Evolutionary conservation across 2,888 invertebrate species (phyloP), one percentile per base, ranked within the genome.

Genomic region (Brachylomia viminalis): DNA sequence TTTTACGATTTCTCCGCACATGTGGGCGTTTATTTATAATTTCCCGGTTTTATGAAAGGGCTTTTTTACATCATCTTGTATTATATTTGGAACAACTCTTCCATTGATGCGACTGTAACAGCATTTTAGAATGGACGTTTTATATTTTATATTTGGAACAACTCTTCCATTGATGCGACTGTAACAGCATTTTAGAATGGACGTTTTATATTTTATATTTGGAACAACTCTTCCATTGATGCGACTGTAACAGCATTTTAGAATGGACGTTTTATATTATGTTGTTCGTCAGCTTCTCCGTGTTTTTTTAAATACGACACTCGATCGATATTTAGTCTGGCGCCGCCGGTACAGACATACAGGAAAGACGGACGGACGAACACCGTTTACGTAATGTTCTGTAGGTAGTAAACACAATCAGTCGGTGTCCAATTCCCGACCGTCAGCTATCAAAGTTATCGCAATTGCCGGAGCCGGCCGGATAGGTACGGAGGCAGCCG

Each of bases 361-460:
- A 72, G 49, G 65, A 79, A 84, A 72, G 72, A 71, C 67, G 67
- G 61, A 71, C 52, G 71, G 64, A 73, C 70, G 79, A 84, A 76
- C 75, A 77, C 61, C 76, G 79, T 77, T 86, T 85, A 83, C 66
- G 72, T 82, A 81, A 87, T 82, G 74, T 85, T 75, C 69, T 76
- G 75, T 78, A 76, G 80, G 80, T 77, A 86, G 80, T 83, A 85
- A 86, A 87, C 79, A 87, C 83, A 85, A 87, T 87, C 78, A 87
- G 86, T 77, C 78, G 77, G 81, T 82, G 85, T 83, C 79, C 85
- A 87, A 87, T 87, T 87, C 86, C 69, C 83, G 73, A 71, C 77
- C 86, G 86, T 71, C 81, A 81, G 85, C 79, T 87, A 85, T 87
- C 83, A 86, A 86, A 86, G 87, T 86, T 87, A 86, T 87, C 73